Percentiles rank a stretch among this genome's conserved stretches.
phyloP scores from a whole-genome alignment of 37 sponge, comb jelly and placozoan species.

The Corticium candelabrum region DNA sequence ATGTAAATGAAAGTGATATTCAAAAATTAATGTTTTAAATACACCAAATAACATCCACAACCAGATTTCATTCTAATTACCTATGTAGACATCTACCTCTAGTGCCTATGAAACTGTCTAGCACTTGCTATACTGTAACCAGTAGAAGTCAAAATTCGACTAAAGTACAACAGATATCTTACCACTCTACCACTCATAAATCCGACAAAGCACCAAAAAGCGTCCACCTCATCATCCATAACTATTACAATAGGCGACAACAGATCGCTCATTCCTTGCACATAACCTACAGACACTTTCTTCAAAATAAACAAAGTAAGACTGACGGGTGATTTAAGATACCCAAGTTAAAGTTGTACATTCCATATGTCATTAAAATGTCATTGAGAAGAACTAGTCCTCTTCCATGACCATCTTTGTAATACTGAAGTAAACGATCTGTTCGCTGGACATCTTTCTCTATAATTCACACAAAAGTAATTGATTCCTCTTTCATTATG shows the following conservation, averaged over 20 bases:
- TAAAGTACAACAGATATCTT: background rate
- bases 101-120: too few species aligned
- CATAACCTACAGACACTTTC: constrained; percentile 61
- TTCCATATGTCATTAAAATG: constrained; percentile 79
- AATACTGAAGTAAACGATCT: constrained; percentile 51
- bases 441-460: constrained; percentile 89
- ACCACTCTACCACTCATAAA: constrained; percentile 71
- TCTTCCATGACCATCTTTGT: constrained; percentile 32
- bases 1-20: background rate
- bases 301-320: background rate
- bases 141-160: too few species aligned
- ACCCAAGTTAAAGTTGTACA: constrained; percentile 98
- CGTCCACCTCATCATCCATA: constrained; percentile 82
- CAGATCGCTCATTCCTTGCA: constrained; percentile 99
- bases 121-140: too few species aligned
- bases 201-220: constrained; percentile 97
- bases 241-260: constrained; percentile 77
- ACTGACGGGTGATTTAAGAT: constrained; percentile 1
- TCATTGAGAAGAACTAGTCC: constrained; percentile 56
- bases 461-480: constrained; percentile 14
- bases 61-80: too few species aligned
- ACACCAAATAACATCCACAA: background rate
- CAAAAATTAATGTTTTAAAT: background rate
- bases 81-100: too few species aligned
- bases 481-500: background rate